Conservation (phyloP, 2,888 invertebrate genomes). For the Allolobophora icterica region DNA sequence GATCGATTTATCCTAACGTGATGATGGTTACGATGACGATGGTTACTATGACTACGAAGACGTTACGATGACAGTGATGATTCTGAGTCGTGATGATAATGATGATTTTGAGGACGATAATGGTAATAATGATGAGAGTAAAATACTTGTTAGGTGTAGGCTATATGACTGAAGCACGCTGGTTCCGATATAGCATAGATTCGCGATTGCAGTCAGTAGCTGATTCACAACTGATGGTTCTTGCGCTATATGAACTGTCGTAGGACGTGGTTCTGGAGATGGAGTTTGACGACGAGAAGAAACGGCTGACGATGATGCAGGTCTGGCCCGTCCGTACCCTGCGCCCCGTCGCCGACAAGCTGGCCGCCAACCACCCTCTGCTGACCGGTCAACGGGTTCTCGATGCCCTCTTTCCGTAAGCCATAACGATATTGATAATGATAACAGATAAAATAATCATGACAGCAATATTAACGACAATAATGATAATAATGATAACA, state of each 20-base stretch:
- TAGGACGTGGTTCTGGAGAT: constrained; percentile 95
- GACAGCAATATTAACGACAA: not conserved
- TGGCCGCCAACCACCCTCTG: constrained; percentile 96
- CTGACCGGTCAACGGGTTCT: constrained; percentile 97
- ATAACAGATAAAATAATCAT: not conserved
- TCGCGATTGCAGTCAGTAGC: too few relatives aligned
- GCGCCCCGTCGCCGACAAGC: constrained; percentile 93
- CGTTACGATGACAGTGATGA: too few relatives aligned
- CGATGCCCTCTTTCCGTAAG: constrained; percentile 92
- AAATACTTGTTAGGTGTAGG: too few relatives aligned
- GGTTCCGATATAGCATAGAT: not conserved
- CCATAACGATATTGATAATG: not conserved
- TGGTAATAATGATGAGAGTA: too few relatives aligned
- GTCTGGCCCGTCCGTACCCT: constrained; percentile 99
- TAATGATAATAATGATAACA: not conserved
- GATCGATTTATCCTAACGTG: too few relatives aligned
- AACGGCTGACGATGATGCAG: constrained; percentile 94
- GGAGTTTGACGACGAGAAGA: constrained; percentile 94
- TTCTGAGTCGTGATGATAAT: too few relatives aligned
- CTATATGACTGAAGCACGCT: not conserved
- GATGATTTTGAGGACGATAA: too few relatives aligned
- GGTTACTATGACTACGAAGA: too few relatives aligned
- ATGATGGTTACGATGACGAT: too few relatives aligned
- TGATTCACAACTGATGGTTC: not conserved
- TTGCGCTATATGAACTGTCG: constrained; percentile 36